Conservation (phyloP, 2,113 vertebrate genomes). For the Neoarius graeffei region DNA sequence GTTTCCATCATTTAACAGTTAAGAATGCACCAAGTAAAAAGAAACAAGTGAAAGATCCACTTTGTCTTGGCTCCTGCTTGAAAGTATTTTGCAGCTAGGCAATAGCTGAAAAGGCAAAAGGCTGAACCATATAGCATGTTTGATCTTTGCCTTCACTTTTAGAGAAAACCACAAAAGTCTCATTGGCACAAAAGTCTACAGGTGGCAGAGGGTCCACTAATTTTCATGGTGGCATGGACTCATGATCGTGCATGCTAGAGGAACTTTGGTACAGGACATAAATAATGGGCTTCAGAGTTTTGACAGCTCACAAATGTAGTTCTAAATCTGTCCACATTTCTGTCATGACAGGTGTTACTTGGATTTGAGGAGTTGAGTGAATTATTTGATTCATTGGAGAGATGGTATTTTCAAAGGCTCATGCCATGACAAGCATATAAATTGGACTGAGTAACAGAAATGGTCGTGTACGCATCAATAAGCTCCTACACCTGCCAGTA, state of each 20-base stretch:
- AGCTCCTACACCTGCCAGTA: constrained; percentile 16
- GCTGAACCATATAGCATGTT: not conserved
- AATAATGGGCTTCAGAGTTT: not conserved
- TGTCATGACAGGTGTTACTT: constrained; percentile 23
- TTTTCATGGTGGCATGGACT: not conserved
- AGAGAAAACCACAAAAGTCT: not conserved
- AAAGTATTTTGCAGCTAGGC: not conserved
- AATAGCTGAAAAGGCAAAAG: not conserved
- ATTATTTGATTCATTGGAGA: constrained; percentile 28
- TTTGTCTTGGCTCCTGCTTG: not conserved
- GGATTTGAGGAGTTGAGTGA: constrained; percentile 25
- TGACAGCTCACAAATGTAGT: constrained; percentile 26
- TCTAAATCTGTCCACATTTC: constrained; percentile 13
- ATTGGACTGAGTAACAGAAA: constrained; percentile 23
- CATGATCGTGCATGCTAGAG: not conserved
- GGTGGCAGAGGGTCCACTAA: not conserved
- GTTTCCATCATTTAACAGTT: not conserved
- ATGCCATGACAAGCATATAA: constrained; percentile 19
- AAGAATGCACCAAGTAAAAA: not conserved
- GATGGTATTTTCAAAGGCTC: constrained; percentile 24
- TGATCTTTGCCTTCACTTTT: not conserved
- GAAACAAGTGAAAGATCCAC: not conserved
- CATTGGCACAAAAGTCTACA: no score
- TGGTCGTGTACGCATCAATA: constrained; percentile 7
- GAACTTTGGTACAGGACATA: not conserved